phyloP scores from a whole-genome alignment of 1,140 invertebrate genomes.

The Amphibalanus amphitrite region DNA sequence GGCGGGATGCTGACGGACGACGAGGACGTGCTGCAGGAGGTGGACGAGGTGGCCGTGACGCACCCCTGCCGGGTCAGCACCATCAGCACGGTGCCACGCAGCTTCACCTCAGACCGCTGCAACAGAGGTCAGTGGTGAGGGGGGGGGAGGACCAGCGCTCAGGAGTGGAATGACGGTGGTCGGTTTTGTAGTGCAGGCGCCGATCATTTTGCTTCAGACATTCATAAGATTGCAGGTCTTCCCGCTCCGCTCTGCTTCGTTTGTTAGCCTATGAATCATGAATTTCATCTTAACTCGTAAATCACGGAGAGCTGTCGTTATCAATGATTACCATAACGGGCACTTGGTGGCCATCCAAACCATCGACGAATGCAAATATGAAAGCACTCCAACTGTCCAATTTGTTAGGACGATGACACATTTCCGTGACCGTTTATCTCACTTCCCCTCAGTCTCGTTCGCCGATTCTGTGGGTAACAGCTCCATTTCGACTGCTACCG shows the following conservation, averaged over 20 bases:
- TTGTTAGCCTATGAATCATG: no score
- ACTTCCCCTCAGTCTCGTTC: not conserved
- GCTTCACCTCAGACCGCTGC: not conserved
- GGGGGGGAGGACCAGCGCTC: no score
- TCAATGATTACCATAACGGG: no score
- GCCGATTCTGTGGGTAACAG: not conserved
- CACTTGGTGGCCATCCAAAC: no score
- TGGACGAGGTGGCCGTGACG: not conserved
- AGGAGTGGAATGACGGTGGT: no score
- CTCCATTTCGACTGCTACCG: not conserved
- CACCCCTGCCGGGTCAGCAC: not conserved
- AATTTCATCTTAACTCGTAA: no score
- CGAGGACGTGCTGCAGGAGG: not conserved
- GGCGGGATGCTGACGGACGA: no score
- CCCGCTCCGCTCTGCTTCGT: no score
- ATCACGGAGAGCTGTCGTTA: no score
- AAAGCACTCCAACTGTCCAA: no score
- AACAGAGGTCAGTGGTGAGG: not conserved
- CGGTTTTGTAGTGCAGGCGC: no score
- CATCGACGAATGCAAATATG: no score
- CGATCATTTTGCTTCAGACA: not conserved
- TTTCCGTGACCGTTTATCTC: not conserved
- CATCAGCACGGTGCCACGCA: not conserved
- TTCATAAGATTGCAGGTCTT: not conserved
- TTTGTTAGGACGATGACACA: not conserved